phyloP scores from a whole-genome alignment of 2,113 vertebrate genomes.

The Tylochromis polylepis region DNA sequence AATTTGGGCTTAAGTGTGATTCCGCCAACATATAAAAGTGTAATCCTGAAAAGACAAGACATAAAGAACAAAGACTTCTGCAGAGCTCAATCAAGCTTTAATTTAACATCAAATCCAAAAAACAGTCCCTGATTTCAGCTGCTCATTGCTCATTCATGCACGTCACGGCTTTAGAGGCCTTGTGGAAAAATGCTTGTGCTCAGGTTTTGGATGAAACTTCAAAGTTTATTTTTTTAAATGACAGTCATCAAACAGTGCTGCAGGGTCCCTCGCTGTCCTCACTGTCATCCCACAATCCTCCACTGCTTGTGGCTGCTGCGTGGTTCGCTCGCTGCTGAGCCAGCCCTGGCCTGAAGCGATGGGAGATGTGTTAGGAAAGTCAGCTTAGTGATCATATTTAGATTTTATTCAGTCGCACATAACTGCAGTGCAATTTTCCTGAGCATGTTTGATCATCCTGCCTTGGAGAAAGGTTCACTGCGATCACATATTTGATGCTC shows the following conservation, averaged over 20 bases:
- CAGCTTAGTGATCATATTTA: background rate
- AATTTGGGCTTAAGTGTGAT: background rate
- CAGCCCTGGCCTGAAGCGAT: conserved; percentile 32
- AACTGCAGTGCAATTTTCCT: background rate
- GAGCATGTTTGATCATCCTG: background rate
- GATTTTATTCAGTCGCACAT: background rate
- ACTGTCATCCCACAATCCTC: conserved; percentile 70
- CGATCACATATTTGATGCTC: background rate
- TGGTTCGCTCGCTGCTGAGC: conserved; percentile 34
- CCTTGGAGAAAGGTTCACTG: background rate
- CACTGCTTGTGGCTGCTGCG: background rate
- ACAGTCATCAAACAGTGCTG: conserved; percentile 68
- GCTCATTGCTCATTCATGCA: background rate
- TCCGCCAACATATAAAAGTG: background rate
- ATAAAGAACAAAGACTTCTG: background rate
- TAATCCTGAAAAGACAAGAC: background rate
- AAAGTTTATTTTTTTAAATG: background rate
- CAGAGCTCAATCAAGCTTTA: background rate
- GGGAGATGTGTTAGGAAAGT: background rate
- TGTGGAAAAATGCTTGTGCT: background rate
- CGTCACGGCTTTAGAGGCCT: background rate
- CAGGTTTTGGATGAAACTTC: background rate
- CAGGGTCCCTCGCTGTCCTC: conserved; percentile 77
- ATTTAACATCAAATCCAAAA: background rate
- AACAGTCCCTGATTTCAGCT: background rate